A percentile compares a stretch with the other conserved stretches of the same genome.
These are phyloP conservation scores for Rhimphoctona megacephalus DNA, from an alignment of 2,888 invertebrate genomes.

Conservation along the genomic window DNA sequence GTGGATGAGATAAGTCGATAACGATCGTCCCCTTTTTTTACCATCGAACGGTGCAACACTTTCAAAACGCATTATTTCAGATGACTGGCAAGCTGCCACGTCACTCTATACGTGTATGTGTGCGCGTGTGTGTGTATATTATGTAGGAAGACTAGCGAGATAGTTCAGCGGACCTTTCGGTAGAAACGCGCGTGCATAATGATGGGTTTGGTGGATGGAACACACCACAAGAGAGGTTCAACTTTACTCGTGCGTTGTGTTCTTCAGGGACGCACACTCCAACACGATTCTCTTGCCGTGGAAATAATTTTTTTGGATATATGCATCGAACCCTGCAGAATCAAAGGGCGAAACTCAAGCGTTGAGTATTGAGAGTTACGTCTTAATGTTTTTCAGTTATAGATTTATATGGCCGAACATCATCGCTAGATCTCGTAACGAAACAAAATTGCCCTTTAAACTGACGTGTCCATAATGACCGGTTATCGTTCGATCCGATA, in stretches of 20 bases:
- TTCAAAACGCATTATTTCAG: constrained; percentile 76
- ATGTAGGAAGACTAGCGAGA: constrained; percentile 25
- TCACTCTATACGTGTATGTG: constrained; percentile 5
- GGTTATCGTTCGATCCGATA: constrained; percentile 63
- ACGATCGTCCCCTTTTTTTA: constrained; percentile 63
- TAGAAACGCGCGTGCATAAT: constrained; percentile 74
- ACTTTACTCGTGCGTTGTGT: constrained; percentile 28
- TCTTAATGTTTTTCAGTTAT: background rate
- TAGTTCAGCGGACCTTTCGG: constrained; percentile 47
- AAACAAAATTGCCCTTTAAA: constrained; percentile 59
- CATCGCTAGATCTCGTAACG: constrained; percentile 19
- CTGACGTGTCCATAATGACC: constrained; percentile 60
- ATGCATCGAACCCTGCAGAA: background rate
- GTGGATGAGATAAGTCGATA: constrained; percentile 72
- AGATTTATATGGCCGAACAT: constrained; percentile 9
- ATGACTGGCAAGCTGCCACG: constrained; percentile 75
- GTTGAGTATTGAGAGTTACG: background rate
- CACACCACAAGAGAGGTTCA: constrained; percentile 70
- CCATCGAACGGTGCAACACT: constrained; percentile 51
- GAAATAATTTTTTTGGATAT: constrained; percentile 29
- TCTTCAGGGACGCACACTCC: constrained; percentile 31
- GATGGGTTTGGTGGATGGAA: constrained; percentile 75
- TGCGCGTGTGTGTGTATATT: background rate
- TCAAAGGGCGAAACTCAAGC: constrained; percentile 11
- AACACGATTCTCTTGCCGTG: constrained; percentile 40